Evolutionary conservation across 2,888 invertebrate species (phyloP).

Genomic region (Parapristionchus giblindavisi): DNA sequence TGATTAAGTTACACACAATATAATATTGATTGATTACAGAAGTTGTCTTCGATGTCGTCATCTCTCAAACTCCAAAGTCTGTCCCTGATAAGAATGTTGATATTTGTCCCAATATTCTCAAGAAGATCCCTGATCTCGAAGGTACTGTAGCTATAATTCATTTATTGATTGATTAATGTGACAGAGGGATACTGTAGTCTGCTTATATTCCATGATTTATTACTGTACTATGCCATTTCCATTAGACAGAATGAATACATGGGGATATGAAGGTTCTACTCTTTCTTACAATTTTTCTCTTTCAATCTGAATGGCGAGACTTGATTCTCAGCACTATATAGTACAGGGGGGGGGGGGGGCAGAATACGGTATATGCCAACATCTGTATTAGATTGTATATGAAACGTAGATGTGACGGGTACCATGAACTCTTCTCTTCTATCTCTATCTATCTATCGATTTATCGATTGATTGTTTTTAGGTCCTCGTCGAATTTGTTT

Average conservation of each 20-base stretch:
- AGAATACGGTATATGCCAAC: too few species aligned
- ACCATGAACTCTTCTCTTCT: too few species aligned
- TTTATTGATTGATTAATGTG: background rate
- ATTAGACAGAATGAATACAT: too few species aligned
- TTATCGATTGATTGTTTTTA: background rate
- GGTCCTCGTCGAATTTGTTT: constrained; percentile 54
- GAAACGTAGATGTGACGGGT: background rate
- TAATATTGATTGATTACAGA: constrained; percentile 46
- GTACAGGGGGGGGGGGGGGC: background rate
- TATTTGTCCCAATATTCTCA: constrained; percentile 14
- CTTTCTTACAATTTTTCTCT: too few species aligned
- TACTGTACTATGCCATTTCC: too few species aligned
- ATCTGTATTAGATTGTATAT: too few species aligned
- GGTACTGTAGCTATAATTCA: background rate
- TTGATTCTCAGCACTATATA: too few species aligned
- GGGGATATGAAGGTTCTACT: too few species aligned
- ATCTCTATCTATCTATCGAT: too few species aligned
- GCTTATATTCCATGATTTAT: too few species aligned
- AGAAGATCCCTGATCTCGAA: constrained; percentile 5
- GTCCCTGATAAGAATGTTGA: constrained; percentile 9
- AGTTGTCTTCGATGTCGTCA: constrained; percentile 55
- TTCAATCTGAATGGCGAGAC: too few species aligned
- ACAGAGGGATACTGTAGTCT: background rate
- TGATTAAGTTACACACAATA: too few species aligned
- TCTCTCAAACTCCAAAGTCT: constrained; percentile 39